phyloP scores from a whole-genome alignment of 2,797 vertebrate genomes.

The Channa striata region DNA sequence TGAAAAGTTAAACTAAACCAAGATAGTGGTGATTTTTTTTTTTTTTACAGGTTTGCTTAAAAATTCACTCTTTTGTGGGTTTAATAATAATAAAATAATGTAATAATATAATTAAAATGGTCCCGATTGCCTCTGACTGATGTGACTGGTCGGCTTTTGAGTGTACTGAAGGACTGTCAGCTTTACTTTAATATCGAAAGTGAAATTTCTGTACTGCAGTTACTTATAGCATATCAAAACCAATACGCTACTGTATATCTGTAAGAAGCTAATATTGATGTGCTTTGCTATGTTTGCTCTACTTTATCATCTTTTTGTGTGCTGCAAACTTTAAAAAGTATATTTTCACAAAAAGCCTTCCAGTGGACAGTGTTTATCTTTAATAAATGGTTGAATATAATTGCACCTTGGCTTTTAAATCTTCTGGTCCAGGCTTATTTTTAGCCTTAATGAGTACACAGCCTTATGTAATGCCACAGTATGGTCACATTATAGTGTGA shows the following conservation, averaged over 20 bases:
- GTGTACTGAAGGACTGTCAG: too few relatives aligned
- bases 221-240: neutral
- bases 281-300: neutral
- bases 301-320: slow-evolving; percentile 3
- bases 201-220: neutral
- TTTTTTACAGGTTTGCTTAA: too few relatives aligned
- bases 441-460: slow-evolving; percentile 43
- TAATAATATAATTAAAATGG: too few relatives aligned
- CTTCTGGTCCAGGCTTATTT: slow-evolving; percentile 28
- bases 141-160: too few relatives aligned
- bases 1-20: too few relatives aligned
- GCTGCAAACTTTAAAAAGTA: slow-evolving; percentile 1
- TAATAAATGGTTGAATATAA: slow-evolving; percentile 5
- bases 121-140: too few relatives aligned
- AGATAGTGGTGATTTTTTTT: too few relatives aligned
- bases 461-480: slow-evolving; percentile 29
- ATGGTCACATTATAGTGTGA: slow-evolving; percentile 43
- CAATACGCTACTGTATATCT: neutral
- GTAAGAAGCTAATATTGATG: neutral
- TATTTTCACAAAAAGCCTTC: neutral
- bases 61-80: too few relatives aligned
- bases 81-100: too few relatives aligned
- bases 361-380: neutral
- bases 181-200: too few relatives aligned
- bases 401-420: slow-evolving; percentile 6